A percentile compares a stretch with the other conserved stretches of the same genome.
Conservation (phyloP, 2,113 vertebrate species). For the Odocoileus hemionus region DNA sequence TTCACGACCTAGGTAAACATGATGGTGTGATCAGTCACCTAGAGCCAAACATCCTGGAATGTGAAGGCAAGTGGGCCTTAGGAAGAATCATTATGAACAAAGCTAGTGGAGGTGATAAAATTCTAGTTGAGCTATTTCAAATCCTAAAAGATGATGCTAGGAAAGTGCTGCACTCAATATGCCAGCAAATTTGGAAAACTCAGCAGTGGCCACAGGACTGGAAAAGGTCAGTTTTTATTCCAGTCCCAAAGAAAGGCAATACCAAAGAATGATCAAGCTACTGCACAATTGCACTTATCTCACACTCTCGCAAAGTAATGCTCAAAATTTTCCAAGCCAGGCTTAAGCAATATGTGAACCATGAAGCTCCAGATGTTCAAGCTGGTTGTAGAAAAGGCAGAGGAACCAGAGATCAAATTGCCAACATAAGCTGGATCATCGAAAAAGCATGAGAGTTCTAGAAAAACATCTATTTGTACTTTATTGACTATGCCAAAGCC, state of each 20-base stretch:
- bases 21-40: background rate
- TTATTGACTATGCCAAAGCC: background rate
- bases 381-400: background rate
- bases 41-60: background rate
- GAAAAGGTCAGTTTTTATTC: background rate
- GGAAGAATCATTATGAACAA: background rate
- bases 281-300: background rate
- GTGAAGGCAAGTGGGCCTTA: background rate
- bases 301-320: background rate
- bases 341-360: background rate
- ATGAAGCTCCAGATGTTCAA: background rate
- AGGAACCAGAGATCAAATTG: background rate
- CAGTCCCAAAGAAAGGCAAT: background rate
- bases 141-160: background rate
- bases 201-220: background rate
- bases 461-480: background rate
- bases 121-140: too few species aligned
- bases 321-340: background rate
- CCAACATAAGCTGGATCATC: background rate
- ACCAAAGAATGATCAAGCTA: background rate
- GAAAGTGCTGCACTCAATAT: background rate
- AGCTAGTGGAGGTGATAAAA: background rate
- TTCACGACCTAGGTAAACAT: fast-evolving
- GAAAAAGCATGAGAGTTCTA: background rate
- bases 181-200: background rate